Evolutionary conservation across 2,113 vertebrate species (phyloP).

Genomic region (Anser cygnoides): DNA sequence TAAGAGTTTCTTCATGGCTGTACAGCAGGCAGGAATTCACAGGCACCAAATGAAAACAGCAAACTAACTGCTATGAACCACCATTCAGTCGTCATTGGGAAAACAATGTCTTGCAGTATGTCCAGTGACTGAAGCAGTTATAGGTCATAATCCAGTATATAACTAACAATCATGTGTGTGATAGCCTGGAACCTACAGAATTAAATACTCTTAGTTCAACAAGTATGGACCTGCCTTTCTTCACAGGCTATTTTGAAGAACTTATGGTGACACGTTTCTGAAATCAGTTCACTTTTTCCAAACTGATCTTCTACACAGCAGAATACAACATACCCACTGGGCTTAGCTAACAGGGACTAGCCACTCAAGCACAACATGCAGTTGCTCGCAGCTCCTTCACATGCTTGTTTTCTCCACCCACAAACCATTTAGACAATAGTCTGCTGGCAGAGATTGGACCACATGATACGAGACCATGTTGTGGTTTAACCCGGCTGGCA

Average conservation of each 20-base stretch:
- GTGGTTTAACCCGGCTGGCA: too few species aligned
- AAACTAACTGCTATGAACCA: too few species aligned
- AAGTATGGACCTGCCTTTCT: neutral
- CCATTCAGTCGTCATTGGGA: too few species aligned
- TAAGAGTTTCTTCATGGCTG: too few species aligned
- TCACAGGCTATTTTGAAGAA: neutral
- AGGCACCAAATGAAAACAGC: too few species aligned
- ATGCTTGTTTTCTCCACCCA: neutral
- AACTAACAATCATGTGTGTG: too few species aligned
- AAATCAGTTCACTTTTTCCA: neutral
- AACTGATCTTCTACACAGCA: neutral
- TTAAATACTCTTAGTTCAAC: too few species aligned
- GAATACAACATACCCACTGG: neutral
- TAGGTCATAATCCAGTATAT: too few species aligned
- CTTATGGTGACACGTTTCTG: neutral
- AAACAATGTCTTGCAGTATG: too few species aligned
- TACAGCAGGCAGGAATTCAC: too few species aligned
- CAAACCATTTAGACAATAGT: neutral
- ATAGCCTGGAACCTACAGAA: too few species aligned
- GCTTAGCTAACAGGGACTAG: accelerated
- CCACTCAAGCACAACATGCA: neutral
- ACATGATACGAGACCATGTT: neutral
- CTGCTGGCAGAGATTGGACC: neutral
- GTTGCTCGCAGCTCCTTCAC: neutral
- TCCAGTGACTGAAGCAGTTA: too few species aligned